Percentiles rank a stretch among this genome's conserved stretches.
Evolutionary conservation across 2,797 vertebrate genomes (phyloP).

Genomic region (Gymnodraco acuticeps): DNA sequence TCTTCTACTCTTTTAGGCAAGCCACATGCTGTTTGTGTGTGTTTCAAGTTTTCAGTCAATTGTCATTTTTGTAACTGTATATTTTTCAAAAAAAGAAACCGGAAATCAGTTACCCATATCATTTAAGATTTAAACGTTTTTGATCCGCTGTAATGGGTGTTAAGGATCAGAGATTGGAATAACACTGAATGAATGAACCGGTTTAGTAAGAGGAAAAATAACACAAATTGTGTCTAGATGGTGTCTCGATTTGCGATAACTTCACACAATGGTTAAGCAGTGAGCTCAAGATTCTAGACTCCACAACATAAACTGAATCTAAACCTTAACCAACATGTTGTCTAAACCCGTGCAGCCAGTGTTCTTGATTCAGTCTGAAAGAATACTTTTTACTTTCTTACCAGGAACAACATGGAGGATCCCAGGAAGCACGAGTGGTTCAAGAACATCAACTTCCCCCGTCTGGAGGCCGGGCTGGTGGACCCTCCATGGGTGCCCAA

Average conservation of each 20-base stretch:
- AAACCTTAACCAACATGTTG: not conserved
- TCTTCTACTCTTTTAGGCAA: not conserved
- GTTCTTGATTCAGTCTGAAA: not conserved
- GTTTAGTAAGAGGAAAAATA: not conserved
- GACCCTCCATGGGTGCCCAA: conserved; percentile 92
- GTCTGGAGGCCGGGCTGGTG: conserved; percentile 91
- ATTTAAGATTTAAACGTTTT: too few relatives aligned
- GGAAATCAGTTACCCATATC: too few relatives aligned
- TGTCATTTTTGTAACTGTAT: not conserved
- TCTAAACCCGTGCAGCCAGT: not conserved
- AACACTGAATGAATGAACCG: not conserved
- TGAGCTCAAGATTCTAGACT: too few relatives aligned
- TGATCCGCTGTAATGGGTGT: not conserved
- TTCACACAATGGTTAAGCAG: too few relatives aligned
- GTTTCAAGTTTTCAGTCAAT: not conserved
- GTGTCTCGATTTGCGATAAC: too few relatives aligned
- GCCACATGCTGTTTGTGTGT: not conserved
- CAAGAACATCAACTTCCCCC: conserved; percentile 91
- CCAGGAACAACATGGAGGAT: conserved; percentile 86
- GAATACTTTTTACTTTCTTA: conserved; percentile 22
- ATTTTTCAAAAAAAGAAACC: not conserved
- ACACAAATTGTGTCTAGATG: too few relatives aligned
- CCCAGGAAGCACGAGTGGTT: conserved; percentile 94
- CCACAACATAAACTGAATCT: too few relatives aligned
- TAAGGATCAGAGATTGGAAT: not conserved